A percentile compares a stretch with the other conserved stretches of the same genome.
phyloP scores from a whole-genome alignment of 2,888 invertebrate species.

The Pollenia angustigena region DNA sequence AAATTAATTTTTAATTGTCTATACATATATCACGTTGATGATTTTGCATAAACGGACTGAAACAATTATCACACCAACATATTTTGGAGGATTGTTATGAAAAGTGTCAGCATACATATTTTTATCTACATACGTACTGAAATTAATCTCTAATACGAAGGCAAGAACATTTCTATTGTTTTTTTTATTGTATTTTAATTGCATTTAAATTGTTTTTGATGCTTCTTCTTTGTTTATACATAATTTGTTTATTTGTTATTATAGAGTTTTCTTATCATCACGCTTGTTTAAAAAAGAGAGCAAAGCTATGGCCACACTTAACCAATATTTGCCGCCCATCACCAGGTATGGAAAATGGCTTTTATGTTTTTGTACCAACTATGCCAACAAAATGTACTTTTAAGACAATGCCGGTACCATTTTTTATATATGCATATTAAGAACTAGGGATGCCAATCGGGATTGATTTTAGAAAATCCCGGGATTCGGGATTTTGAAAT shows the following conservation, averaged over 20 bases:
- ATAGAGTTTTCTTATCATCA: conserved; percentile 1
- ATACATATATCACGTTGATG: too few species aligned
- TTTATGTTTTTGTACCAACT: not conserved
- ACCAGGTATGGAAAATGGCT: too few species aligned
- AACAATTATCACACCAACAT: not conserved
- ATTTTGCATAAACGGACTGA: not conserved
- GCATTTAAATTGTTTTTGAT: not conserved
- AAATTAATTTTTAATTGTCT: too few species aligned
- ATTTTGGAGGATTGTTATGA: not conserved
- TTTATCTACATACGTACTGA: not conserved
- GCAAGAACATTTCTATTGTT: not conserved
- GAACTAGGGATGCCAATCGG: too few species aligned
- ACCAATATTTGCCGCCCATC: too few species aligned
- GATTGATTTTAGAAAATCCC: too few species aligned
- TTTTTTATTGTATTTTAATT: not conserved
- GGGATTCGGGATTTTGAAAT: too few species aligned
- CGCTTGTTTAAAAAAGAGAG: not conserved
- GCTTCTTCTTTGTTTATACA: not conserved
- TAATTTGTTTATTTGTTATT: not conserved
- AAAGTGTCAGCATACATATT: too few species aligned
- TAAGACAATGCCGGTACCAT: too few species aligned
- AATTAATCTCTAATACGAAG: conserved; percentile 5
- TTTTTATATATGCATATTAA: too few species aligned
- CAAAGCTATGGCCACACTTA: too few species aligned
- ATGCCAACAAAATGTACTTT: too few species aligned